Evolutionary conservation across 2,797 vertebrate species (phyloP).

Genomic region (Staurois parvus): DNA sequence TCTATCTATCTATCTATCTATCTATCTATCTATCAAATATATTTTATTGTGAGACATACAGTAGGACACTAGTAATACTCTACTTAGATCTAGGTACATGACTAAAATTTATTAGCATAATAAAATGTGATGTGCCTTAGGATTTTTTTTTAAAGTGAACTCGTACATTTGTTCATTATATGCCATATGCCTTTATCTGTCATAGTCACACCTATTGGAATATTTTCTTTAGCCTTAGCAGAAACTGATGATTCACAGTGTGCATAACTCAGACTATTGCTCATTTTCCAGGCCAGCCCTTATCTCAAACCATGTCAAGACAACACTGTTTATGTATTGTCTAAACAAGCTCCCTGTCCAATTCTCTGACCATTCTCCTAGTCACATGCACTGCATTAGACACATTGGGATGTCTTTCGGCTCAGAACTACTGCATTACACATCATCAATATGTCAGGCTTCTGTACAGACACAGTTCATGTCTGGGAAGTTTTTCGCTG

Average conservation of each 20-base stretch:
- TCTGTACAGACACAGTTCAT: constrained; percentile 38
- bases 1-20: not conserved
- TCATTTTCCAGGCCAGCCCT: constrained; percentile 32
- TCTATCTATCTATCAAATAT: not conserved
- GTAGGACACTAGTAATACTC: too few relatives aligned
- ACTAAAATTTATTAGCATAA: too few relatives aligned
- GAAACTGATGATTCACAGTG: constrained; percentile 12
- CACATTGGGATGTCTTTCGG: constrained; percentile 24
- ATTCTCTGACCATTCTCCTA: constrained; percentile 26
- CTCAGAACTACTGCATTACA: constrained; percentile 30
- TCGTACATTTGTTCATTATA: not conserved
- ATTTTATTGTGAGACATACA: too few relatives aligned
- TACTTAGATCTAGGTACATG: too few relatives aligned
- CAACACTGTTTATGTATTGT: constrained; percentile 55
- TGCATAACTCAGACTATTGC: constrained; percentile 1
- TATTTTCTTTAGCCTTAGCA: not conserved
- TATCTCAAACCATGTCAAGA: constrained; percentile 53
- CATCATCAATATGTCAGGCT: constrained; percentile 52
- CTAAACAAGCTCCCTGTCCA: constrained; percentile 51
- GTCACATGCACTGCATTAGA: constrained; percentile 47
- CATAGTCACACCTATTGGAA: not conserved
- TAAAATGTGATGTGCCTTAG: too few relatives aligned
- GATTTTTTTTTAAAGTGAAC: too few relatives aligned
- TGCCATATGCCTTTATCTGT: not conserved
- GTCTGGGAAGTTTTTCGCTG: constrained; percentile 10